Percentiles rank a stretch among this genome's conserved stretches.
phyloP scores from a whole-genome alignment of 2,797 vertebrate species.

The Oreonectes daqikongensis region DNA sequence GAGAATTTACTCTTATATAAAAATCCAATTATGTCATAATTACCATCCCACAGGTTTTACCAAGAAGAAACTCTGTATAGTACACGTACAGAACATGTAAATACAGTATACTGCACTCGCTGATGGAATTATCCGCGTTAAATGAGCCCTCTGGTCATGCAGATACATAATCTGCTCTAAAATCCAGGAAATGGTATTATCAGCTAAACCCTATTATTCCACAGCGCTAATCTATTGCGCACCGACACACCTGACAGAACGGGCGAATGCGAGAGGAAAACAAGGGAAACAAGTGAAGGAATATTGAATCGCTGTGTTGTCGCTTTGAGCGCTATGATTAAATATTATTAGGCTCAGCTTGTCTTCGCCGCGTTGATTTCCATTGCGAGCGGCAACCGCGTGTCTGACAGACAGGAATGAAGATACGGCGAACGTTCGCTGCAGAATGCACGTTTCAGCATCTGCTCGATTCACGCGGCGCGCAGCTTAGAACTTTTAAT shows the following conservation, averaged over 20 bases:
- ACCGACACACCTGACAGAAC: constrained; percentile 30
- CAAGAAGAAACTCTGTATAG: background rate
- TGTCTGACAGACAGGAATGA: constrained; percentile 22
- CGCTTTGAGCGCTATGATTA: constrained; percentile 29
- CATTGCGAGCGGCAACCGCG: background rate
- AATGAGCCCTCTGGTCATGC: constrained; percentile 35
- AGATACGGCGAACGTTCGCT: background rate
- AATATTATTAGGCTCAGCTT: constrained; percentile 38
- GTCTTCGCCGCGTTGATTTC: background rate
- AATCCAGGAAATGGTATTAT: constrained; percentile 54
- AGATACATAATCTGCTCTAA: constrained; percentile 46
- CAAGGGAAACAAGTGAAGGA: background rate
- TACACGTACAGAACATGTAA: background rate
- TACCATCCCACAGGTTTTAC: background rate
- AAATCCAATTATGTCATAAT: background rate
- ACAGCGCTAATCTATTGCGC: constrained; percentile 64
- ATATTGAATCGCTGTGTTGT: constrained; percentile 31
- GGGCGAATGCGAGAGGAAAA: background rate
- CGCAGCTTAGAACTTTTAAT: constrained; percentile 20
- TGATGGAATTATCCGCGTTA: constrained; percentile 38
- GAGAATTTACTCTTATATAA: background rate
- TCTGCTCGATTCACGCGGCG: constrained; percentile 8
- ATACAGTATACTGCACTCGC: constrained; percentile 23
- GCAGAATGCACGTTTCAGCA: background rate
- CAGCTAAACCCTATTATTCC: constrained; percentile 51